Percentiles rank a stretch among this genome's conserved stretches.
Conservation (phyloP, 2,113 vertebrate species). For the Rhegmatorhina hoffmannsi region DNA sequence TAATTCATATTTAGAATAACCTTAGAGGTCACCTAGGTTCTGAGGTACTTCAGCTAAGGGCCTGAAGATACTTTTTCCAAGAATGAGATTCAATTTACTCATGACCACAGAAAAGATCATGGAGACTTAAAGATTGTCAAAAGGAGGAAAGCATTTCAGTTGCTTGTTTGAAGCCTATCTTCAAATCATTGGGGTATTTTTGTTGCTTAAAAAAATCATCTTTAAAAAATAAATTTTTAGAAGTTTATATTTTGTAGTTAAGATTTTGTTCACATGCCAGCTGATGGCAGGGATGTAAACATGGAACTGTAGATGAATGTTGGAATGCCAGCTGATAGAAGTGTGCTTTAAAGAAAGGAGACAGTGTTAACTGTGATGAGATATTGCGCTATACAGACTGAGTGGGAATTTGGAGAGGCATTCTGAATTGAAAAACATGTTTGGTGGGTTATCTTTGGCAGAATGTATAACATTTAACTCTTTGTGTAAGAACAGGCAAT, state of each 20-base stretch:
- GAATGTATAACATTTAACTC: background rate
- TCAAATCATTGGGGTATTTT: background rate
- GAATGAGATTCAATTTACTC: background rate
- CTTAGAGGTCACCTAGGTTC: background rate
- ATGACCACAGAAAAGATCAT: background rate
- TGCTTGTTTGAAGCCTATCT: background rate
- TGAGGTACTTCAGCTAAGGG: background rate
- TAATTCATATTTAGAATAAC: background rate
- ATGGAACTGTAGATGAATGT: background rate
- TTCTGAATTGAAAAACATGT: background rate
- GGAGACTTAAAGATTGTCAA: background rate
- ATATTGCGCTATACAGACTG: background rate
- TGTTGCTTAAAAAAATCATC: background rate
- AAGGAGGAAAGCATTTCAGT: background rate
- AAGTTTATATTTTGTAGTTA: background rate
- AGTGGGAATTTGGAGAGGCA: background rate
- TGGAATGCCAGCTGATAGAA: background rate
- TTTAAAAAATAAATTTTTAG: background rate
- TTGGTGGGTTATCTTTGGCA: background rate
- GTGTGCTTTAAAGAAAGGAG: background rate
- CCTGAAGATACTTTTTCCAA: background rate
- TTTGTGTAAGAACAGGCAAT: background rate
- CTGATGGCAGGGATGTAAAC: background rate
- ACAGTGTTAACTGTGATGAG: background rate
- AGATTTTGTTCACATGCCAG: background rate